Base-by-base conservation (phyloP, 2,113 vertebrate species). In the Scomber colias region DNA sequence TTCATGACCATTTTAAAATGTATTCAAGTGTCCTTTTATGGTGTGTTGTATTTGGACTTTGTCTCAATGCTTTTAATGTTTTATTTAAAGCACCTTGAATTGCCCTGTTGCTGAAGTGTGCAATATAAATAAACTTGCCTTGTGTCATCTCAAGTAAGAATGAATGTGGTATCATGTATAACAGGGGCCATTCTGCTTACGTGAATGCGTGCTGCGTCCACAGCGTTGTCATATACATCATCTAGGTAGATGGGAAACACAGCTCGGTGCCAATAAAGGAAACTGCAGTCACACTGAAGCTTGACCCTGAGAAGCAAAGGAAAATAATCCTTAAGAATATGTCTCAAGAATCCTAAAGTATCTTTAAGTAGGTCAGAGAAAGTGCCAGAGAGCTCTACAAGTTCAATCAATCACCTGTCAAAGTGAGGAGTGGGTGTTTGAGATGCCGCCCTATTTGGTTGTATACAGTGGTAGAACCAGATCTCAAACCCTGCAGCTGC, bases 231-330 rank as follows among this genome's bases (percentile, higher is more conserved):
- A 72, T 98, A 99, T 0, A 99, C 97, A 11, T 99, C 98, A 87
- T 99, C 97, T 59, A 99, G 92, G 87, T 99, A 99, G 91, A 99
- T 99, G n/a, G 98, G 98, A 89, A 99, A 98, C 61, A 99, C 94
- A 0, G 97, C 96, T 88, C 98, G 95, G 84, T 99, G 98, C 98
- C 98, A 99, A 90, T 99, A 99, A 4, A 99, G 92, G 88, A 99
- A 99, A 87, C 97, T 97, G 80, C 98, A 99, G 91, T 99, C 96
- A 54, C 97, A 99, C 0, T 99, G 97, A 35, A 95, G 87, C 88
- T 91, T 96, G 40, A 99, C 86, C 93, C 98, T 99, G 87, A 70
- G 83, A 94, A 19, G 69, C 3, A 94, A 90, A 90, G 65, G 5
- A 3, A 81, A 40, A 48, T 0, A n/a, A 14, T 50, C 7, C 9